These are phyloP conservation scores for Lycophotia porphyrea DNA, from an alignment of 2,888 invertebrate species.

Conservation along the genomic window DNA sequence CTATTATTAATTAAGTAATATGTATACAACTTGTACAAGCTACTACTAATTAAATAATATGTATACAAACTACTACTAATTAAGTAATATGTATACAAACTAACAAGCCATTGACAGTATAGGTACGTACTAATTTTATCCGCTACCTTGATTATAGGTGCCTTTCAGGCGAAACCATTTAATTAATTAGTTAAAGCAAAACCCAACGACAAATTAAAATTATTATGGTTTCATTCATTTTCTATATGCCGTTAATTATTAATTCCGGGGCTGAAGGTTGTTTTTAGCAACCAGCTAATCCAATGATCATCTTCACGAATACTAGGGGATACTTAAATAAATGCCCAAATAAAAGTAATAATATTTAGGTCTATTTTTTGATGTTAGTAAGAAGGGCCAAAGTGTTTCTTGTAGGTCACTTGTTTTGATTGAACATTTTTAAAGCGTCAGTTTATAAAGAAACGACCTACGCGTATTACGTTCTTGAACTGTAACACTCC, in stretches of 20 bases:
- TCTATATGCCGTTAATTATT: neutral
- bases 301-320: neutral
- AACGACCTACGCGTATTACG: neutral
- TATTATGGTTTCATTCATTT: constrained; percentile 13
- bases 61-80: neutral
- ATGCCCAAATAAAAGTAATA: neutral
- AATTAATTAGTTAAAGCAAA: neutral
- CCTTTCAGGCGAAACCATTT: neutral
- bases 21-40: too few relatives aligned
- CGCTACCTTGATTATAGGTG: too few relatives aligned
- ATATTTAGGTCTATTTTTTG: neutral
- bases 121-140: neutral
- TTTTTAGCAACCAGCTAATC: neutral
- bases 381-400: neutral
- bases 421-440: neutral
- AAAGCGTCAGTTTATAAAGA: neutral
- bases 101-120: neutral
- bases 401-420: neutral
- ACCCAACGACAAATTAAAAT: constrained; percentile 19
- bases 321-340: neutral
- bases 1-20: neutral
- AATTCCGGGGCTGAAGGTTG: neutral
- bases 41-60: neutral
- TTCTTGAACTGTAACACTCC: neutral
- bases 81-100: neutral